Evolutionary conservation across 2,888 invertebrate species (phyloP).

Genomic region (Aporophyla nigra): DNA sequence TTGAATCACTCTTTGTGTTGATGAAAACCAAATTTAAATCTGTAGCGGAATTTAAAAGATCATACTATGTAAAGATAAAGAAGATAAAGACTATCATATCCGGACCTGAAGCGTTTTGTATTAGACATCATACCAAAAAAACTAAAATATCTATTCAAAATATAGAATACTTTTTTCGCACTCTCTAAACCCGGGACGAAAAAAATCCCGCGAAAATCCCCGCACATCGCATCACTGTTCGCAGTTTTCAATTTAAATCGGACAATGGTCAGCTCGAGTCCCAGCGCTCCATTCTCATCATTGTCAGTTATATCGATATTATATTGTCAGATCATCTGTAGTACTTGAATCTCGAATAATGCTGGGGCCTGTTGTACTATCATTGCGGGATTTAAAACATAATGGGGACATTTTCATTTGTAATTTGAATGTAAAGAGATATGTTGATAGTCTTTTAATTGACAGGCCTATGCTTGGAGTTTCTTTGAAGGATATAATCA

Average conservation of each 20-base stretch:
- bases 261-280: constrained; percentile 80
- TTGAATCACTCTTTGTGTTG: too few species aligned
- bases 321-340: constrained; percentile 61
- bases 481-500: too few species aligned
- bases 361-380: not conserved
- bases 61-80: too few species aligned
- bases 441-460: too few species aligned
- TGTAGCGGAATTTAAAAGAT: too few species aligned
- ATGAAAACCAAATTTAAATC: too few species aligned
- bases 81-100: not conserved
- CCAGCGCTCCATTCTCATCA: constrained; percentile 74
- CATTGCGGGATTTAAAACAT: constrained; percentile 37
- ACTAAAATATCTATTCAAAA: not conserved
- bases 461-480: too few species aligned
- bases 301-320: constrained; percentile 75
- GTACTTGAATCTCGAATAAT: constrained; percentile 31
- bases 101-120: not conserved
- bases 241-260: constrained; percentile 89
- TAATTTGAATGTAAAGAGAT: not conserved
- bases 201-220: constrained; percentile 26
- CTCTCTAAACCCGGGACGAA: not conserved
- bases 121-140: not conserved
- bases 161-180: too few species aligned
- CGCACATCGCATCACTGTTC: constrained; percentile 78
- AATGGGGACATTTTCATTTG: constrained; percentile 12